These are phyloP conservation scores for Apolygus lucorum DNA, from an alignment of 1,140 invertebrate species.

Conservation along the genomic window DNA sequence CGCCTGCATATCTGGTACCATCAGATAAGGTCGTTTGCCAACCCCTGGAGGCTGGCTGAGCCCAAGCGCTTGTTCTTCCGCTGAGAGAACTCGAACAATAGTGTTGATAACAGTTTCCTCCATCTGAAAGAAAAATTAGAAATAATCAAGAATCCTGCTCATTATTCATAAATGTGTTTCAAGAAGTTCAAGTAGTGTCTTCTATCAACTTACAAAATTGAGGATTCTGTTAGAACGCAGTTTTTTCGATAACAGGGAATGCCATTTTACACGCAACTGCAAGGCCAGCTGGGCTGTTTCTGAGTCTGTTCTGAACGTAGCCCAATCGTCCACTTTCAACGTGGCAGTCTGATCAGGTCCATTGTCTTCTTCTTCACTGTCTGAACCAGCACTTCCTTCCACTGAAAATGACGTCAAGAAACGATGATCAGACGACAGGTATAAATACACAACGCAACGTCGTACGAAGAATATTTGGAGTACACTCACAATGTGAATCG, in stretches of 20 bases:
- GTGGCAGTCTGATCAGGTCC: constrained; percentile 51
- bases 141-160: too few relatives aligned
- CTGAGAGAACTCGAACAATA: constrained; percentile 56
- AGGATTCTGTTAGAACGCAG: constrained; percentile 55
- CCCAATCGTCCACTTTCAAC: constrained; percentile 68
- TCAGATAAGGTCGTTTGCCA: constrained; percentile 54
- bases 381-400: constrained; percentile 25
- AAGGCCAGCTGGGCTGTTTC: constrained; percentile 56
- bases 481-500: constrained; percentile 43
- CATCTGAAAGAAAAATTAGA: constrained; percentile 41
- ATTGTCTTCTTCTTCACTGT: constrained; percentile 50
- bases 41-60: constrained; percentile 65
- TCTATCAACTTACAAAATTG: constrained; percentile 23
- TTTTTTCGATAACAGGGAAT: constrained; percentile 60
- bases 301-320: constrained; percentile 60
- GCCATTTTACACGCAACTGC: constrained; percentile 67
- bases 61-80: constrained; percentile 61
- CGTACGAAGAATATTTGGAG: background rate
- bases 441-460: background rate
- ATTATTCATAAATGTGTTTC: too few relatives aligned
- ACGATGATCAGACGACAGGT: background rate
- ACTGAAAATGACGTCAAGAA: constrained; percentile 15
- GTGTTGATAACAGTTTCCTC: constrained; percentile 64
- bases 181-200: too few relatives aligned
- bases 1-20: background rate